Percentiles rank a stretch among this genome's conserved stretches.
phyloP scores from a whole-genome alignment of 2,797 vertebrate genomes.

The Vultur gryphus region DNA sequence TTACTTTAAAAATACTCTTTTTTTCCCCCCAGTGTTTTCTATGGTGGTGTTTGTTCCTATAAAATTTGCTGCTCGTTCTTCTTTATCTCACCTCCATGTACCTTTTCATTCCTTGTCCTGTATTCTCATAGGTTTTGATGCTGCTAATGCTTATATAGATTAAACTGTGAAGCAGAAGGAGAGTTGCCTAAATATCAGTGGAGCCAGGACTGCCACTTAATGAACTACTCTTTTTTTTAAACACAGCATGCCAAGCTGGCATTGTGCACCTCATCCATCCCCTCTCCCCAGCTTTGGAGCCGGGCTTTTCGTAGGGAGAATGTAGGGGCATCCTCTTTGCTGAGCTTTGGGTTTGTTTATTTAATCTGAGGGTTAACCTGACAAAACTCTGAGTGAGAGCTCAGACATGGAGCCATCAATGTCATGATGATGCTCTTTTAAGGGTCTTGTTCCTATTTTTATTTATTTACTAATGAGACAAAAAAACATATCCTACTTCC shows the following conservation, averaged over 20 bases:
- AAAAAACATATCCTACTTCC: background rate
- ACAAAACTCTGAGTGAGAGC: background rate
- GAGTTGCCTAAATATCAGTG: background rate
- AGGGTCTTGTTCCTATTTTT: background rate
- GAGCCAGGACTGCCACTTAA: background rate
- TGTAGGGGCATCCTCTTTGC: background rate
- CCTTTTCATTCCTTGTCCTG: background rate
- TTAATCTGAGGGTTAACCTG: background rate
- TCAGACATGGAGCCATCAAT: background rate
- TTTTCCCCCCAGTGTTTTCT: accelerated
- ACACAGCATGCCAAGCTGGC: background rate
- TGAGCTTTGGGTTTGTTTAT: background rate
- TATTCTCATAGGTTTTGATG: background rate
- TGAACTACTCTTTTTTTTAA: background rate
- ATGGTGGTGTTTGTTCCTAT: background rate
- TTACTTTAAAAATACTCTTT: background rate
- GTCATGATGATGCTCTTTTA: background rate
- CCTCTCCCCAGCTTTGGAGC: background rate
- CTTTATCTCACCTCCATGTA: background rate
- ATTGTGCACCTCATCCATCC: background rate
- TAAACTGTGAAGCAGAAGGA: background rate
- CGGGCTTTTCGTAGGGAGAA: background rate
- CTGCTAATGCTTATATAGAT: background rate
- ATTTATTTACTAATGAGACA: background rate
- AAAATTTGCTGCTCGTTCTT: background rate